Evolutionary conservation across 1,140 invertebrate genomes (phyloP).

Genomic region (Lithobius niger): DNA sequence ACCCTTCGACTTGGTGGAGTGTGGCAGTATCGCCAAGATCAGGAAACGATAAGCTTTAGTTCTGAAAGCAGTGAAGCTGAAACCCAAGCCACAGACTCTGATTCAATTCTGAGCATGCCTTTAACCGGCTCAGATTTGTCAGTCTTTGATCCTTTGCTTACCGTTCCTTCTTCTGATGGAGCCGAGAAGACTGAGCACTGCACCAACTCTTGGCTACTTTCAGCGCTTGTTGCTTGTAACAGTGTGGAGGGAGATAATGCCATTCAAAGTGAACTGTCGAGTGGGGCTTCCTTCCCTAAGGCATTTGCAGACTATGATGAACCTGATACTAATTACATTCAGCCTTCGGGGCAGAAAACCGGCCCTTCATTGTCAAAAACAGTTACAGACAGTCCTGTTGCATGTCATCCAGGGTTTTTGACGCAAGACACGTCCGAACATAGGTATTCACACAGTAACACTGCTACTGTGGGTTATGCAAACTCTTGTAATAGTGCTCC

Average conservation of each 20-base stretch:
- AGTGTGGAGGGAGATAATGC: constrained; percentile 12
- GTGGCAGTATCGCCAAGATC: constrained; percentile 32
- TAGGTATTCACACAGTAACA: not conserved
- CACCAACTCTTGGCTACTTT: constrained; percentile 30
- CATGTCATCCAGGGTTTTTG: not conserved
- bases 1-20: too few species aligned
- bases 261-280: not conserved
- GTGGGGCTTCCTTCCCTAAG: too few species aligned
- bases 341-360: too few species aligned
- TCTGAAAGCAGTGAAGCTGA: constrained; percentile 30
- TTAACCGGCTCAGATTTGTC: constrained; percentile 29
- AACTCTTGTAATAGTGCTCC: not conserved
- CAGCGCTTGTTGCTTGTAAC: constrained; percentile 27
- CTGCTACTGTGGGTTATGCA: not conserved
- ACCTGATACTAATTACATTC: not conserved
- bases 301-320: too few species aligned
- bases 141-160: constrained; percentile 27
- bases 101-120: constrained; percentile 25
- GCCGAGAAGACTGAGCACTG: not conserved
- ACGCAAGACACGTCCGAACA: not conserved
- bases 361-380: too few species aligned
- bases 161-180: not conserved
- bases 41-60: constrained; percentile 33
- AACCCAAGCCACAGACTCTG: constrained; percentile 25
- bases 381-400: too few species aligned